A percentile compares a stretch with the other conserved stretches of the same genome.
phyloP scores from a whole-genome alignment of 2,113 vertebrate genomes.

The Electrona antarctica region DNA sequence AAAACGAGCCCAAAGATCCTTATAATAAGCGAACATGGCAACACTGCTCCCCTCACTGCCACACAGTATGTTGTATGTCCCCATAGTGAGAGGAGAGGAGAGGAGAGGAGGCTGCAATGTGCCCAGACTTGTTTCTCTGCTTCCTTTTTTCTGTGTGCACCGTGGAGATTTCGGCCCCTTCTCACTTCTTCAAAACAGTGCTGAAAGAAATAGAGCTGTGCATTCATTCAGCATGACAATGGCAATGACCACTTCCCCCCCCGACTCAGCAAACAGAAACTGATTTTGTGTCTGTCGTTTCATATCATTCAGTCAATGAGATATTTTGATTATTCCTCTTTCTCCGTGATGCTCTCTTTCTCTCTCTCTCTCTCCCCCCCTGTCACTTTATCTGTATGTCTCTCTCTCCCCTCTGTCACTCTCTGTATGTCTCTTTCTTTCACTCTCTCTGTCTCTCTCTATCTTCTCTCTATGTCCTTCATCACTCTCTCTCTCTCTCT shows the following conservation, averaged over 20 bases:
- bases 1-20: no score
- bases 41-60: not conserved
- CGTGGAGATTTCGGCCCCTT: not conserved
- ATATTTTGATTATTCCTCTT: not conserved
- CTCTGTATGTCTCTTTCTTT: no score
- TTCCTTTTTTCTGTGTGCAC: slow-evolving; percentile 35
- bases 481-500: not conserved
- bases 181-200: slow-evolving; percentile 56
- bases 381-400: no score
- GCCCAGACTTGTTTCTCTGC: slow-evolving; percentile 48
- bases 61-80: not conserved
- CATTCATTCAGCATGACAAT: not conserved
- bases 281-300: not conserved
- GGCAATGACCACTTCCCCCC: slow-evolving; percentile 29
- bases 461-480: no score
- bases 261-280: slow-evolving; percentile 32
- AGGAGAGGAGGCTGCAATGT: slow-evolving; percentile 35
- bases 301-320: not conserved
- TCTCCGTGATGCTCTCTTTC: not conserved
- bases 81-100: not conserved
- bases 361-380: not conserved
- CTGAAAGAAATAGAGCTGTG: not conserved
- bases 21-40: no score
- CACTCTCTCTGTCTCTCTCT: no score
- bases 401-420: no score